These are phyloP conservation scores for Thera obeliscata DNA, from an alignment of 2,888 invertebrate species.

Conservation along the genomic window DNA sequence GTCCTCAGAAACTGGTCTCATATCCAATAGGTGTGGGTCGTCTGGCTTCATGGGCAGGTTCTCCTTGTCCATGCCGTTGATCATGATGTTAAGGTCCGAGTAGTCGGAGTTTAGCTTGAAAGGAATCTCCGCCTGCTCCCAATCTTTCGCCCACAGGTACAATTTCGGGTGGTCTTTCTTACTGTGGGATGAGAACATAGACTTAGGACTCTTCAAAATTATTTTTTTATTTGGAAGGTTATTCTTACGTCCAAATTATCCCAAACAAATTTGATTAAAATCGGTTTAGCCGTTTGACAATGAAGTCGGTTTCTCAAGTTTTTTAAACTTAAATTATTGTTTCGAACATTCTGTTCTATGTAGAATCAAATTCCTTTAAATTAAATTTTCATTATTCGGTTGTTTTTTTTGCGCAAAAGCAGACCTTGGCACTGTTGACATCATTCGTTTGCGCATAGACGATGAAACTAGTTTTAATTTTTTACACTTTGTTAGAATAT, in stretches of 20 bases:
- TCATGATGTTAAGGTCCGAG: conserved; percentile 70
- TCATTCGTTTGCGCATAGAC: conserved; percentile 14
- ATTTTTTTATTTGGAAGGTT: too few relatives aligned
- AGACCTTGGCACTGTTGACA: conserved; percentile 26
- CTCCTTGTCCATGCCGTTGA: conserved; percentile 69
- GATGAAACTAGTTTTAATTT: conserved; percentile 15
- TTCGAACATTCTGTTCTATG: too few relatives aligned
- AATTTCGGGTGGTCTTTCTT: conserved; percentile 93
- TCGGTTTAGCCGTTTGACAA: too few relatives aligned
- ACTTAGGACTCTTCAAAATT: too few relatives aligned
- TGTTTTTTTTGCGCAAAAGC: conserved; percentile 16
- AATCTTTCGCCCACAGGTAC: conserved; percentile 93
- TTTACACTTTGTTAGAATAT: not conserved
- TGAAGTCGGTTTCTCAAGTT: too few relatives aligned
- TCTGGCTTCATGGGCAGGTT: conserved; percentile 64
- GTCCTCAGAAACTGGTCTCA: conserved; percentile 34
- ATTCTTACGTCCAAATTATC: too few relatives aligned
- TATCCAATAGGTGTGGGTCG: conserved; percentile 52
- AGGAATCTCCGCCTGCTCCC: conserved; percentile 85
- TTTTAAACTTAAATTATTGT: too few relatives aligned
- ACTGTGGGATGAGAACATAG: conserved; percentile 57
- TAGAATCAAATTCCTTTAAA: not conserved
- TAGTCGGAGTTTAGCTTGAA: conserved; percentile 72
- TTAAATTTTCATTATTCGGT: not conserved
- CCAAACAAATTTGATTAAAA: too few relatives aligned